Evolutionary conservation across 2,888 invertebrate genomes (phyloP).

Genomic region (Venusia cambrica): DNA sequence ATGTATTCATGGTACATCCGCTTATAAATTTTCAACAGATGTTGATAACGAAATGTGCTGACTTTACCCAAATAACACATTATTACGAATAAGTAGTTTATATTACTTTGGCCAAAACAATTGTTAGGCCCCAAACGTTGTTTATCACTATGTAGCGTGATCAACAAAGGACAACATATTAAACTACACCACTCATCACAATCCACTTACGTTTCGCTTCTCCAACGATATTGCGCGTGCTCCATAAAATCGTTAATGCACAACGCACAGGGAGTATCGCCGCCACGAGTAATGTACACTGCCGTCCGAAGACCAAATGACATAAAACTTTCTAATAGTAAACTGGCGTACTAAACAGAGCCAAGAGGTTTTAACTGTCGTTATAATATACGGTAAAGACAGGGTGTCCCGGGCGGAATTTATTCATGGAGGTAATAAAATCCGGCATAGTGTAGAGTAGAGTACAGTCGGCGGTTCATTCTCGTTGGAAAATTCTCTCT

Average conservation of each 20-base stretch:
- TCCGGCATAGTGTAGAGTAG: slow-evolving; percentile 57
- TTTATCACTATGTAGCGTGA: slow-evolving; percentile 20
- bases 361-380: slow-evolving; percentile 52
- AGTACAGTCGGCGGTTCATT: slow-evolving; percentile 56
- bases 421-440: slow-evolving; percentile 77
- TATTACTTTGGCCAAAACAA: slow-evolving; percentile 14
- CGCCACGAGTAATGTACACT: slow-evolving; percentile 34
- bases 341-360: slow-evolving; percentile 50
- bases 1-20: too few species aligned
- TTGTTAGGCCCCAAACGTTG: slow-evolving; percentile 12
- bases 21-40: too few species aligned
- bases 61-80: too few species aligned
- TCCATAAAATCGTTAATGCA: slow-evolving; percentile 15
- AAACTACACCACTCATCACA: slow-evolving; percentile 22
- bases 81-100: slow-evolving; percentile 10
- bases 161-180: slow-evolving; percentile 16
- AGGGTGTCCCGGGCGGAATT: slow-evolving; percentile 58
- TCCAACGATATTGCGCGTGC: slow-evolving; percentile 15
- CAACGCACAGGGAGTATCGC: slow-evolving; percentile 5
- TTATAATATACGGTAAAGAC: slow-evolving; percentile 65
- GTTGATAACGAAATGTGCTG: too few species aligned
- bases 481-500: slow-evolving; percentile 57
- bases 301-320: slow-evolving; percentile 36
- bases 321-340: slow-evolving; percentile 41
- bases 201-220: slow-evolving; percentile 19